Percentiles rank a stretch among this genome's conserved stretches.
phyloP scores from a whole-genome alignment of 2,113 vertebrate species.

The Willisornis vidua region DNA sequence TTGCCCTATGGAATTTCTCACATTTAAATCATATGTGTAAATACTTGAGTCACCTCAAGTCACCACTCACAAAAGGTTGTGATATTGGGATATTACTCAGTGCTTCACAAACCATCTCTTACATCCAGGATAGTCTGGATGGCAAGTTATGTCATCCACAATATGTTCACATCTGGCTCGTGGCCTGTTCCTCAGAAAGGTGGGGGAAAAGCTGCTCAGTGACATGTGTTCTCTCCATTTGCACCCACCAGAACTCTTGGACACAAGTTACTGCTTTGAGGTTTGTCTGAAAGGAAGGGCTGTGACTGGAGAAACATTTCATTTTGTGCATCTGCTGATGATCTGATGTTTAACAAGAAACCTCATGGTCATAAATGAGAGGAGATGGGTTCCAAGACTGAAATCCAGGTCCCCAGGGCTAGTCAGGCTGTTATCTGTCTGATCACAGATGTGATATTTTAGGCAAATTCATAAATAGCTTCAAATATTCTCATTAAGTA shows the following conservation, averaged over 20 bases:
- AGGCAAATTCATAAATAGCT: background rate
- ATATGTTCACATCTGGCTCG: fast-evolving
- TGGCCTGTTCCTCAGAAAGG: background rate
- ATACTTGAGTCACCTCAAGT: background rate
- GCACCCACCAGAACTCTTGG: background rate
- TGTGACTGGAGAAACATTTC: background rate
- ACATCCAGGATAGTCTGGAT: background rate
- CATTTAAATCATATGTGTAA: background rate
- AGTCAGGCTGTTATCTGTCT: background rate
- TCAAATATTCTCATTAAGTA: background rate
- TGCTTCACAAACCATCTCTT: background rate
- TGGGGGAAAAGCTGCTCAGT: background rate
- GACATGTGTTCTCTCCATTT: background rate
- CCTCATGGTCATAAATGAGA: background rate
- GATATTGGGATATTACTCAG: background rate
- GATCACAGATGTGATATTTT: background rate
- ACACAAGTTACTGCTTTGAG: background rate
- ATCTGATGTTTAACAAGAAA: background rate
- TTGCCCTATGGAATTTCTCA: background rate
- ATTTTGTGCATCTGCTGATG: background rate
- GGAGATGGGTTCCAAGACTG: background rate
- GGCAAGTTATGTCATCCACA: background rate
- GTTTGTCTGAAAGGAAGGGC: background rate
- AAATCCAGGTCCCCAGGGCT: background rate
- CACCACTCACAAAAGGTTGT: background rate